phyloP scores from a whole-genome alignment of 2,113 vertebrate species.

The Pungitius pungitius region DNA sequence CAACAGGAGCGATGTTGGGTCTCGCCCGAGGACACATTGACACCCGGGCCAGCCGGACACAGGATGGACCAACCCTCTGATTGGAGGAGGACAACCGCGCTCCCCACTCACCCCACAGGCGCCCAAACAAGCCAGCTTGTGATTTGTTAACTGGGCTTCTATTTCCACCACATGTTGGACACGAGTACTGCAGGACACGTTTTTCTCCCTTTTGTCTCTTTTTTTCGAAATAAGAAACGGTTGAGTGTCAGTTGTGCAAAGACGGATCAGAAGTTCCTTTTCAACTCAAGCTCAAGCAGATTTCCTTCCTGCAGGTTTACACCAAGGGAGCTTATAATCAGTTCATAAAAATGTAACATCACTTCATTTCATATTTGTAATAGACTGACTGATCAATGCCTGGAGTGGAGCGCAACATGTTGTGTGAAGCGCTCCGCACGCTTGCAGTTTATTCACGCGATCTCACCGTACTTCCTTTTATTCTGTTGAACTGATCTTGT shows the following conservation, averaged over 20 bases:
- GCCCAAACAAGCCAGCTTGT: too few relatives aligned
- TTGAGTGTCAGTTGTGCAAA: not conserved
- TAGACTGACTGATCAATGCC: not conserved
- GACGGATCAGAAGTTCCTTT: too few relatives aligned
- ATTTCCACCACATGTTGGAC: slow-evolving; percentile 68
- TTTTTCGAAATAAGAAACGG: not conserved
- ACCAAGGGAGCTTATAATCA: not conserved
- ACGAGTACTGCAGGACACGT: slow-evolving; percentile 51
- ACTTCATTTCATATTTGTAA: not conserved
- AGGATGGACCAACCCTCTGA: too few relatives aligned
- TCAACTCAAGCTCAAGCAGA: not conserved
- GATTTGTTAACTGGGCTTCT: slow-evolving; percentile 34
- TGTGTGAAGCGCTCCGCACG: not conserved
- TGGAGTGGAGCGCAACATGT: not conserved
- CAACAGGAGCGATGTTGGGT: too few relatives aligned
- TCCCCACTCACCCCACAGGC: too few relatives aligned
- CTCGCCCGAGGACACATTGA: too few relatives aligned
- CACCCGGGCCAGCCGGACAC: too few relatives aligned
- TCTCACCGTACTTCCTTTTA: slow-evolving; percentile 50
- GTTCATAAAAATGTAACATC: not conserved
- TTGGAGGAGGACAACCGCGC: too few relatives aligned
- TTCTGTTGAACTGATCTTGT: slow-evolving; percentile 29
- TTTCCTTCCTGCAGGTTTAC: slow-evolving; percentile 8
- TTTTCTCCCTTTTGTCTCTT: not conserved
- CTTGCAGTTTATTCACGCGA: not conserved